These are phyloP conservation scores for Apistogramma diplotaenia DNA, from an alignment of 2,113 vertebrate genomes.

Conservation along the genomic window DNA sequence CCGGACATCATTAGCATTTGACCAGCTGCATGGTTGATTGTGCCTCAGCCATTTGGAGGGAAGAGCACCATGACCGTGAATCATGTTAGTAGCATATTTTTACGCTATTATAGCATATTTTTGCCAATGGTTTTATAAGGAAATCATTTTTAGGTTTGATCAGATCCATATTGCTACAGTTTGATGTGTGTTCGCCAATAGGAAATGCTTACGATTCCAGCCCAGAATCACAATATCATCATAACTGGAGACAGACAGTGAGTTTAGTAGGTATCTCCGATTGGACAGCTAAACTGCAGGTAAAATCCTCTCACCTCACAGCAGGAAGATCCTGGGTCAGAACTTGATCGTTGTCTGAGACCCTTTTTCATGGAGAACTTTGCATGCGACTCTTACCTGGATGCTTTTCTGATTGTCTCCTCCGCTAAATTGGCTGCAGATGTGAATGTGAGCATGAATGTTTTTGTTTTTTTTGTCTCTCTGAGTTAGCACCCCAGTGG, in stretches of 20 bases:
- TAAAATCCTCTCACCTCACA: not conserved
- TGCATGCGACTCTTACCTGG: not conserved
- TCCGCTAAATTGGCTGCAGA: no score
- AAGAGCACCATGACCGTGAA: not conserved
- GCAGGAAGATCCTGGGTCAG: not conserved
- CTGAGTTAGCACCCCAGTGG: no score
- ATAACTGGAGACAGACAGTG: not conserved
- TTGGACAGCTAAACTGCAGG: not conserved
- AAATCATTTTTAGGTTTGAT: not conserved
- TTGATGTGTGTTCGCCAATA: not conserved
- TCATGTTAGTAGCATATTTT: not conserved
- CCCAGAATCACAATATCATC: not conserved
- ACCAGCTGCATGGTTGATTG: constrained; percentile 35
- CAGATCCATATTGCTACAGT: not conserved
- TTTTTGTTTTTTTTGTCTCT: no score
- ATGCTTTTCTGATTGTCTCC: not conserved
- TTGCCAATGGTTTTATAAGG: no score
- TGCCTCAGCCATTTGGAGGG: constrained; percentile 25
- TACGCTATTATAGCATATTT: no score
- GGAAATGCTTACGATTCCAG: not conserved
- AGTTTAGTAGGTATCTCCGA: not conserved
- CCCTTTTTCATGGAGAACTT: not conserved
- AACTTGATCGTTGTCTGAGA: not conserved
- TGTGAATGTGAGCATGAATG: no score
- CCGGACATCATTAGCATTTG: constrained; percentile 57